These are phyloP conservation scores for Varanus salvator DNA, from an alignment of 2,113 vertebrate species.

Conservation along the genomic window DNA sequence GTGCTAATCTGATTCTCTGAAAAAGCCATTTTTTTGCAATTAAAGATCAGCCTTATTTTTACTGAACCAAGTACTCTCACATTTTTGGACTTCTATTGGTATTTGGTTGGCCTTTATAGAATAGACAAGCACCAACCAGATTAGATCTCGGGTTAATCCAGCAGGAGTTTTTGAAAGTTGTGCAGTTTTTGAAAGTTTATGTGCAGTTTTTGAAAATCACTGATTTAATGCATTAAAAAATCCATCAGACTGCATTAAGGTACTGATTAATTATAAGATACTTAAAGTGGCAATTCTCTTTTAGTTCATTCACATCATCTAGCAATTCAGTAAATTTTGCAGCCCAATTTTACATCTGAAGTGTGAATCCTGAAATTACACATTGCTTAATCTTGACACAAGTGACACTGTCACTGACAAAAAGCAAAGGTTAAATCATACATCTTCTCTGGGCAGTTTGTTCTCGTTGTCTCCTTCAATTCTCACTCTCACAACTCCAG, in stretches of 20 bases:
- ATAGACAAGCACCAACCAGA: background rate
- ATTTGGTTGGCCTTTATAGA: background rate
- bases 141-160: background rate
- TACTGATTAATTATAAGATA: background rate
- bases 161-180: background rate
- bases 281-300: background rate
- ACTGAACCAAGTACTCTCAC: too few relatives aligned
- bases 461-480: slow-evolving; percentile 89
- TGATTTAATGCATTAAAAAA: background rate
- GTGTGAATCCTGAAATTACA: background rate
- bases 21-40: too few relatives aligned
- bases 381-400: background rate
- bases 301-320: background rate
- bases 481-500: slow-evolving; percentile 87
- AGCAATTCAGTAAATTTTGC: background rate
- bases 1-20: too few relatives aligned
- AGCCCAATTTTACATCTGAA: background rate
- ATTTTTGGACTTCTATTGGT: background rate
- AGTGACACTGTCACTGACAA: background rate
- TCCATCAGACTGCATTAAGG: background rate
- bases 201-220: background rate
- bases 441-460: slow-evolving; percentile 85
- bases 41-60: too few relatives aligned
- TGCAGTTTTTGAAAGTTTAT: background rate
- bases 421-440: slow-evolving; percentile 67